A percentile compares a stretch with the other conserved stretches of the same genome.
phyloP scores from a whole-genome alignment of 2,113 vertebrate genomes.

The Epinephelus moara region DNA sequence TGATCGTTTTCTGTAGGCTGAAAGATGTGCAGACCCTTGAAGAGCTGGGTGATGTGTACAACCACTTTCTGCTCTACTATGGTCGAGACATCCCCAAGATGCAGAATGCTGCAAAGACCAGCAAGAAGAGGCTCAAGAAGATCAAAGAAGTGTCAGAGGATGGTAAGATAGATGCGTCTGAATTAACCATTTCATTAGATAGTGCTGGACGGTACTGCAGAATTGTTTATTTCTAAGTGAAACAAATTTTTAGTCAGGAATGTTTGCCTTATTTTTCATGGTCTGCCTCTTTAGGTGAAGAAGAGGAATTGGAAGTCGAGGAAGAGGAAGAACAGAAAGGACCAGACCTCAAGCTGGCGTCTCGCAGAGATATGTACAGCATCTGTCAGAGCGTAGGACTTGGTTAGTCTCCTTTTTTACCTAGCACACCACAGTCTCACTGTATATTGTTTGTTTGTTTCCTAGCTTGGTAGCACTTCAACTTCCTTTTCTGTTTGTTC shows the following conservation, averaged over 20 bases:
- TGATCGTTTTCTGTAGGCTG: constrained; percentile 79
- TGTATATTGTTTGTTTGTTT: neutral
- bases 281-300: constrained; percentile 72
- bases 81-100: constrained; percentile 98
- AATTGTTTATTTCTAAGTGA: neutral
- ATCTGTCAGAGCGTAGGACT: constrained; percentile 96
- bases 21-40: constrained; percentile 98
- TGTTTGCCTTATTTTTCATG: neutral
- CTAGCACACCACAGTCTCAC: neutral
- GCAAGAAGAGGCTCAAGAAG: constrained; percentile 92
- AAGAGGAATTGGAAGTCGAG: constrained; percentile 84
- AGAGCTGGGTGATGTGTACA: constrained; percentile 96
- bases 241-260: neutral
- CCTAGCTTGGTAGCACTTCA: neutral
- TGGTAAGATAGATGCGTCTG: constrained; percentile 68
- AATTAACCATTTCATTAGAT: neutral
- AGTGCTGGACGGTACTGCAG: neutral
- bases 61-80: constrained; percentile 98
- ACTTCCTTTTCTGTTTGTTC: neutral
- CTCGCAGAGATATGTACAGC: constrained; percentile 98
- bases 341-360: constrained; percentile 97
- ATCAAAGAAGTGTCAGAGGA: constrained; percentile 92
- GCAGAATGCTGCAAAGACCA: constrained; percentile 94
- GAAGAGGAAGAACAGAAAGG: constrained; percentile 96
- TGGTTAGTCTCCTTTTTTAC: constrained; percentile 82